Evolutionary conservation across 2,113 vertebrate species (phyloP).

Genomic region (Garra rufa): DNA sequence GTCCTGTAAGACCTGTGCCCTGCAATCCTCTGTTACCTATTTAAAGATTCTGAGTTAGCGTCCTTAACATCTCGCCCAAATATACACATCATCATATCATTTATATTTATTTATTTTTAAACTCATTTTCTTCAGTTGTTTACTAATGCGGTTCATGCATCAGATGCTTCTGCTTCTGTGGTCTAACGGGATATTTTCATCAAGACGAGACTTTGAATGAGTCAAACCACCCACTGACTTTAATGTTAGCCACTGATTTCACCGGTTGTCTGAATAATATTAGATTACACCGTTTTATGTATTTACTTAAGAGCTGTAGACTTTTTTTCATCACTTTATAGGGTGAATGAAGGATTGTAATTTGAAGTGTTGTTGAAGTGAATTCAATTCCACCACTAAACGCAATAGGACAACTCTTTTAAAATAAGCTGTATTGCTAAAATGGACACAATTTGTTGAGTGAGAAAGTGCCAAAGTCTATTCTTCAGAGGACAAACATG

Average conservation of each 20-base stretch:
- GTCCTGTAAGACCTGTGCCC: slow-evolving; percentile 55
- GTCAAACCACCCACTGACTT: slow-evolving; percentile 14
- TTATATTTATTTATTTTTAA: too few relatives aligned
- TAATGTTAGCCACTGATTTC: not conserved
- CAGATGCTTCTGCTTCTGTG: not conserved
- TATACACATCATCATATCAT: not conserved
- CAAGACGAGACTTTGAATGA: slow-evolving; percentile 7
- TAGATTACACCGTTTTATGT: not conserved
- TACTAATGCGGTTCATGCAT: not conserved
- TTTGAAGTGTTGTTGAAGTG: not conserved
- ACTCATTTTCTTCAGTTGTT: not conserved
- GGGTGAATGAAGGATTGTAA: not conserved
- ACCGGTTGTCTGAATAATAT: not conserved
- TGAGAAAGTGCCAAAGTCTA: not conserved
- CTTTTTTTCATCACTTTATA: not conserved
- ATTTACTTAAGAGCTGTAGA: not conserved
- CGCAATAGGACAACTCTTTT: not conserved
- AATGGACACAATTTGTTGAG: not conserved
- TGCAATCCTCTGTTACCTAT: slow-evolving; percentile 55
- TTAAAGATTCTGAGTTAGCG: slow-evolving; percentile 56
- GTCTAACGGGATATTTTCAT: not conserved
- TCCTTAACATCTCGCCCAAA: not conserved
- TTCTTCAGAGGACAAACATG: not conserved
- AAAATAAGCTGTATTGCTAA: not conserved
- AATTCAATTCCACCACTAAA: not conserved